Evolutionary conservation across 2,113 vertebrate species (phyloP).

Genomic region (Ginglymostoma cirratum): DNA sequence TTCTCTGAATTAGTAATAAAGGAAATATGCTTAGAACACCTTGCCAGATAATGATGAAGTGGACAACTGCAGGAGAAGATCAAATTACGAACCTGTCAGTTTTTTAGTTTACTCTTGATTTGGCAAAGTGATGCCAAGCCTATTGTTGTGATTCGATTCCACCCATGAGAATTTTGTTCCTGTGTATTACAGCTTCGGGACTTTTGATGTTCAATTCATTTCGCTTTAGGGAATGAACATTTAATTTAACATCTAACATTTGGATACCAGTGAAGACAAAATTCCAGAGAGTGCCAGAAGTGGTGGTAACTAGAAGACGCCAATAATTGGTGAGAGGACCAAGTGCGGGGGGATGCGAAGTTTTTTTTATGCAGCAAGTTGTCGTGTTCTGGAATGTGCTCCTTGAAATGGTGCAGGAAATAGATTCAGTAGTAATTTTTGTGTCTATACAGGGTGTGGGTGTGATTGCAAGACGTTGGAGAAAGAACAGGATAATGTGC

Average conservation of each 20-base stretch:
- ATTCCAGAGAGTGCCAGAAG: not conserved
- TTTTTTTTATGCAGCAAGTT: not conserved
- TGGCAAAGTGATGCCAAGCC: slow-evolving; percentile 9
- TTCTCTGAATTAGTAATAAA: not conserved
- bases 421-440: not conserved
- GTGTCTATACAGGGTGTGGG: not conserved
- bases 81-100: not conserved
- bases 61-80: not conserved
- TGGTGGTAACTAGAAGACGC: not conserved
- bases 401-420: not conserved
- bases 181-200: not conserved
- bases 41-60: not conserved
- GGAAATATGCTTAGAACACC: not conserved
- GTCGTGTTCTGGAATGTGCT: not conserved
- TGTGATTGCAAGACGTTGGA: not conserved
- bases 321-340: not conserved
- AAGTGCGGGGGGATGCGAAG: not conserved
- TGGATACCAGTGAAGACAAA: not conserved
- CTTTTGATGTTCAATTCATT: slow-evolving; percentile 1
- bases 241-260: not conserved
- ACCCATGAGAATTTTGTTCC: not conserved
- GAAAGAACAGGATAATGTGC: not conserved
- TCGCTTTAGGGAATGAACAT: not conserved
- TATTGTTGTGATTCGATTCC: not conserved
- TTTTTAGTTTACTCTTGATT: slow-evolving; percentile 8